These are phyloP conservation scores for Hyposoter didymator DNA, from an alignment of 2,888 invertebrate genomes.

Conservation along the genomic window DNA sequence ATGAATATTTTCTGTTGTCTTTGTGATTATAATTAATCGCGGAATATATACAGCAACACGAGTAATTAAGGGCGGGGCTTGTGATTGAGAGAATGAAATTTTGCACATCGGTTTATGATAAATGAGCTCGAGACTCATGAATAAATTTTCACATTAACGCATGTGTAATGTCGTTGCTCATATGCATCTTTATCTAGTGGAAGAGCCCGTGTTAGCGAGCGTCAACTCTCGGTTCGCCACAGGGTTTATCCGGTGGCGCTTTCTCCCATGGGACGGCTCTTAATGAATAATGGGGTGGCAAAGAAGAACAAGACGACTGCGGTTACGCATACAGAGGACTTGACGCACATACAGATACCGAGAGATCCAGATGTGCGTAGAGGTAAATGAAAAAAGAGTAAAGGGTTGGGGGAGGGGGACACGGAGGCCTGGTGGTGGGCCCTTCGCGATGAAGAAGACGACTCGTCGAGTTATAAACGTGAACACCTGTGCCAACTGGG, in stretches of 20 bases:
- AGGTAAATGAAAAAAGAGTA: slow-evolving; percentile 46
- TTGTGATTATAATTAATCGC: not conserved
- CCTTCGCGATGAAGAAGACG: slow-evolving; percentile 40
- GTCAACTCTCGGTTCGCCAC: slow-evolving; percentile 71
- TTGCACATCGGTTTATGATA: not conserved
- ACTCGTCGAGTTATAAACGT: slow-evolving; percentile 74
- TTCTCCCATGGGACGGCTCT: slow-evolving; percentile 58
- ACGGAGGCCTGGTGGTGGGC: slow-evolving; percentile 35
- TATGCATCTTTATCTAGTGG: slow-evolving; percentile 15
- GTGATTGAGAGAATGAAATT: not conserved
- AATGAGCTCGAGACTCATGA: not conserved
- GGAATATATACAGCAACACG: not conserved
- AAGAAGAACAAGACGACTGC: slow-evolving; percentile 32
- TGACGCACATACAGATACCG: not conserved
- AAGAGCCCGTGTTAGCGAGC: slow-evolving; percentile 36
- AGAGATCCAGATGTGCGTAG: slow-evolving; percentile 31
- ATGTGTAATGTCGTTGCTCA: slow-evolving; percentile 13
- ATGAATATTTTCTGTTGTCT: not conserved
- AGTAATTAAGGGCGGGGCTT: not conserved
- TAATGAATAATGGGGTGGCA: slow-evolving; percentile 71
- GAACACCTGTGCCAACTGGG: slow-evolving; percentile 84
- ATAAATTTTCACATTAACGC: slow-evolving; percentile 27
- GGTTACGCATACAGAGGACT: not conserved
- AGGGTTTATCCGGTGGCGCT: slow-evolving; percentile 70
- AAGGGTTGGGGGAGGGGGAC: slow-evolving; percentile 1